Evolutionary conservation across 2,888 invertebrate genomes (phyloP).

Genomic region (Drosophila phalerata): DNA sequence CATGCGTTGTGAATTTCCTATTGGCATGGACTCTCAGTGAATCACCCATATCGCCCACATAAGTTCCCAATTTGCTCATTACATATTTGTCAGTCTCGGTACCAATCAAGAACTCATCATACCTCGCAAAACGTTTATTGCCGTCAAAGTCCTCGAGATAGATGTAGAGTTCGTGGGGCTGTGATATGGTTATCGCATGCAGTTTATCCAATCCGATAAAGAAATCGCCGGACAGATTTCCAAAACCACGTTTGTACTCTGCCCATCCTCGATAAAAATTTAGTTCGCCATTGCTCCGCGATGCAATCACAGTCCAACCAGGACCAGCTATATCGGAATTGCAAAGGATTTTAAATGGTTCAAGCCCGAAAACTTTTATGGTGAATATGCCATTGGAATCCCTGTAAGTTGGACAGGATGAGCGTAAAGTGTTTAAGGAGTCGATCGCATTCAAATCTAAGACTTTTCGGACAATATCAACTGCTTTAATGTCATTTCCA

Average conservation of each 20-base stretch:
- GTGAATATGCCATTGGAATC: constrained; percentile 3
- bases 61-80: constrained; percentile 87
- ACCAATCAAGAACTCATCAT: constrained; percentile 89
- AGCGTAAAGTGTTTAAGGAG: not conserved
- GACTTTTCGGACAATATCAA: constrained; percentile 9
- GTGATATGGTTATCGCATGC: constrained; percentile 85
- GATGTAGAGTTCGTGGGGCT: constrained; percentile 87
- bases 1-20: constrained; percentile 89
- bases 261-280: constrained; percentile 89
- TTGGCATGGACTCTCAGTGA: constrained; percentile 89
- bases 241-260: constrained; percentile 89
- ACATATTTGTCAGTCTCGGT: constrained; percentile 89
- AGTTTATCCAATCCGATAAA: constrained; percentile 90
- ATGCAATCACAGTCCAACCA: constrained; percentile 90
- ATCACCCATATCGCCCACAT: constrained; percentile 87
- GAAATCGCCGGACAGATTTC: constrained; percentile 89
- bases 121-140: constrained; percentile 87
- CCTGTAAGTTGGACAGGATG: constrained; percentile 1
- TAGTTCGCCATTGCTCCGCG: constrained; percentile 88
- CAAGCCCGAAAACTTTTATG: constrained; percentile 1
- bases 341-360: constrained; percentile 19
- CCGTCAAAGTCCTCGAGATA: constrained; percentile 87
- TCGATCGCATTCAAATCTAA: not conserved
- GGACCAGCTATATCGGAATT: constrained; percentile 13
- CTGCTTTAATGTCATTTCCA: not conserved